Evolutionary conservation across 2,888 invertebrate species (phyloP), one percentile per base, ranked within the genome.

Genomic region (Protophormia terraenovae): DNA sequence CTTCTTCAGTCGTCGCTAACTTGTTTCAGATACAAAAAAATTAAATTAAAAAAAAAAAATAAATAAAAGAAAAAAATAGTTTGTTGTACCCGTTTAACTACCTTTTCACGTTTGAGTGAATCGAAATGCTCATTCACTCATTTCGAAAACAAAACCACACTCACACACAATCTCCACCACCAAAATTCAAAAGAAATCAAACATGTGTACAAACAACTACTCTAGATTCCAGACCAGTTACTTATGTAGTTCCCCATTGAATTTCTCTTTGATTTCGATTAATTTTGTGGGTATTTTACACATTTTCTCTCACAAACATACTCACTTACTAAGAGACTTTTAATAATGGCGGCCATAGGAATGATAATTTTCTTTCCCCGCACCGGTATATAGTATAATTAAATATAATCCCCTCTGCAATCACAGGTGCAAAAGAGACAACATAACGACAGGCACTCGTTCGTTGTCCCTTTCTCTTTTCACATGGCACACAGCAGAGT

Each of bases 61-160:
- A 29, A 10, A 32, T 5, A 24, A 35, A 85, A 79, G 82, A 80
- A 83, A 85, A 78, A 66, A 75, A 73, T 78, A 86, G 55, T 60
- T 77, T 73, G 85, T 86, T 86, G 76, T 86, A 87, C 83, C 78
- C 60, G 35, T 64, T 78, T 62, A 71, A 79, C 47, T 45, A 71
- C 78, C 38, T 79, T 78, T 47, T 53, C 50, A 60, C 53, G 67
- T 45, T 71, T 89, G 91, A 91, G 91, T 90, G 89, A 62, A 78
- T 88, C 67, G 47, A 38, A 86, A 80, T 77, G 86, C 84, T 87
- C 86, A 86, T 76, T 85, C 88, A 88, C 90, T 87, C 90, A 89
- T 89, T 89, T 69, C 55, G 16, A 29, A 45, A 76, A 81, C 50
- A 71, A 41, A 55, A 47, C 29, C 35, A 66, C 24, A 35, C 4